phyloP scores from a whole-genome alignment of 2,888 invertebrate genomes.

The Nasonia oneida region DNA sequence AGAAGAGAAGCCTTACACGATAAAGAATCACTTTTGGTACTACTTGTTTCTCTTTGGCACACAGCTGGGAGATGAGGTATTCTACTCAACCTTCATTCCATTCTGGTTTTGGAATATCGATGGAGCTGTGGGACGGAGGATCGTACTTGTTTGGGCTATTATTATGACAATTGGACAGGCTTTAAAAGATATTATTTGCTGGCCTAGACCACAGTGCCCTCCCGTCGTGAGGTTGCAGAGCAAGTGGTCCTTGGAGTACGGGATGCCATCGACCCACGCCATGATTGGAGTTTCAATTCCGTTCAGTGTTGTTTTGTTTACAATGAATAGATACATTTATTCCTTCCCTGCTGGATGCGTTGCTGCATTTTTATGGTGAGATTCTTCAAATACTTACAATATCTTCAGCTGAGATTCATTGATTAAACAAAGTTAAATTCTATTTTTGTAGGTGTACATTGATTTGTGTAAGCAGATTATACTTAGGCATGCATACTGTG shows the following conservation, averaged over 20 bases:
- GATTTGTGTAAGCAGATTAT: constrained; percentile 91
- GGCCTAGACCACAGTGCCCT: constrained; percentile 91
- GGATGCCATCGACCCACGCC: constrained; percentile 97
- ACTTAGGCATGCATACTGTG: constrained; percentile 96
- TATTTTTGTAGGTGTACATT: constrained; percentile 83
- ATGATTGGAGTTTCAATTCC: constrained; percentile 95
- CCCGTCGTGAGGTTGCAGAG: constrained; percentile 91
- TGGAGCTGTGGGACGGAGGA: constrained; percentile 90
- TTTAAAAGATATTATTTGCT: constrained; percentile 91
- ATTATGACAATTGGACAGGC: constrained; percentile 94
- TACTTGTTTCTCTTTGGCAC: constrained; percentile 92
- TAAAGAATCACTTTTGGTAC: constrained; percentile 90
- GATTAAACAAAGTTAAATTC: neutral
- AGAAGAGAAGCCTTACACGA: constrained; percentile 79
- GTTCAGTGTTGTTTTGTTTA: constrained; percentile 90
- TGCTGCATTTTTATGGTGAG: constrained; percentile 83
- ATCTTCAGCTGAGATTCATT: neutral
- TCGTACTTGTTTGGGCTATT: constrained; percentile 90
- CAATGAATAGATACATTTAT: constrained; percentile 89
- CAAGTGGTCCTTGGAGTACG: constrained; percentile 95
- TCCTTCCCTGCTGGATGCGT: constrained; percentile 82
- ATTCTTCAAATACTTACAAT: neutral
- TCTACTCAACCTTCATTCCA: constrained; percentile 94
- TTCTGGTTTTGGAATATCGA: constrained; percentile 98
- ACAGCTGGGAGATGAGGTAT: constrained; percentile 93